Conservation (phyloP, 2,113 vertebrate species). For the Dendropsophus ebraccatus region DNA sequence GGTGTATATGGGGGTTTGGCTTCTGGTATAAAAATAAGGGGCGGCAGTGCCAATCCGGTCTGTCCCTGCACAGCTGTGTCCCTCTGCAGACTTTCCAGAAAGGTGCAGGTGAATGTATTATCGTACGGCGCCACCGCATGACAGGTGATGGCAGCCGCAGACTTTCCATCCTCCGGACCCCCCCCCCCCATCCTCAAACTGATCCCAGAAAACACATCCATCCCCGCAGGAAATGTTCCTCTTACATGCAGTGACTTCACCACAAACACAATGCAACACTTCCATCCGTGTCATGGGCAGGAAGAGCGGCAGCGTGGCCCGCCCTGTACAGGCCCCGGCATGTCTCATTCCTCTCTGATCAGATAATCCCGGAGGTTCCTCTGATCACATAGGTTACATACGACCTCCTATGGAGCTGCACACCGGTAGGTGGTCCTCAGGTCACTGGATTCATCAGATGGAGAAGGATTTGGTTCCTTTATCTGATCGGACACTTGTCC, state of each 20-base stretch:
- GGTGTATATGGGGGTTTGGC: background rate
- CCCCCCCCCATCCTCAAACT: background rate
- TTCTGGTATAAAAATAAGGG: too few relatives aligned
- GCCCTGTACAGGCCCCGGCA: background rate
- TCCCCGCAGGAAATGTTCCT: background rate
- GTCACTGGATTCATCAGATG: too few relatives aligned
- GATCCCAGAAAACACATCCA: background rate
- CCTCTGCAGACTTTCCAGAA: too few relatives aligned
- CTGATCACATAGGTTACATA: background rate
- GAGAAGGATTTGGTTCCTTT: background rate
- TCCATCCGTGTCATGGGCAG: background rate
- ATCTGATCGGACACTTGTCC: background rate
- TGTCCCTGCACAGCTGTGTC: too few relatives aligned
- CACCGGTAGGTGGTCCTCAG: background rate
- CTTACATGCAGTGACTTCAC: background rate
- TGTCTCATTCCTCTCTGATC: background rate
- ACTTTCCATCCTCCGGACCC: background rate
- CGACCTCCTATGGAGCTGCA: background rate
- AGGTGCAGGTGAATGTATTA: too few relatives aligned
- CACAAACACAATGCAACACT: background rate
- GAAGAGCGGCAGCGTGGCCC: background rate
- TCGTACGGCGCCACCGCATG: too few relatives aligned
- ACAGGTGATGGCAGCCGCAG: background rate
- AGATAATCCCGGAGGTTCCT: background rate
- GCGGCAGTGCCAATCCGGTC: too few relatives aligned